These are phyloP conservation scores for Drosophila setifemur DNA, from an alignment of 1,140 invertebrate species.

Conservation along the genomic window DNA sequence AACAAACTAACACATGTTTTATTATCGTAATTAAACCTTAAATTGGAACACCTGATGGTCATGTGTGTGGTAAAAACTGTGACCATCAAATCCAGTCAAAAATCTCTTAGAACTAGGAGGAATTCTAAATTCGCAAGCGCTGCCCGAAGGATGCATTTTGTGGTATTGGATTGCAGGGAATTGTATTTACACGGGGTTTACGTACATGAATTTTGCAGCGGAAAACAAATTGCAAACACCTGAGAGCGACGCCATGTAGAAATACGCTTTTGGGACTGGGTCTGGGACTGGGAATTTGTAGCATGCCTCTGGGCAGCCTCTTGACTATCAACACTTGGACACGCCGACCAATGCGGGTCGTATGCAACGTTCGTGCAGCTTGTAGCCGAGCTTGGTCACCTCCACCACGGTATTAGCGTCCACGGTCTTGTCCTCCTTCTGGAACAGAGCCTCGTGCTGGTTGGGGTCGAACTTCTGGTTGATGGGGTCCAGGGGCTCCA, in stretches of 20 bases:
- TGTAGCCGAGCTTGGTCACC: slow-evolving; percentile 98
- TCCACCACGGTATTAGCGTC: slow-evolving; percentile 93
- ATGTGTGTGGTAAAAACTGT: slow-evolving; percentile 46
- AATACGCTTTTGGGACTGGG: background rate
- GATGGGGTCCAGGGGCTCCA: slow-evolving; percentile 92
- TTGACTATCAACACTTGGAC: slow-evolving; percentile 85
- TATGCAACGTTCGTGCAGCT: slow-evolving; percentile 95
- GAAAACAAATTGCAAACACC: slow-evolving; percentile 66
- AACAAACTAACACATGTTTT: slow-evolving; percentile 63
- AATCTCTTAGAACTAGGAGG: slow-evolving; percentile 56
- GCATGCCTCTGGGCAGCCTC: background rate
- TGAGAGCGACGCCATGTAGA: slow-evolving; percentile 48
- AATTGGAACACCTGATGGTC: slow-evolving; percentile 29
- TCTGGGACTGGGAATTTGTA: slow-evolving; percentile 15
- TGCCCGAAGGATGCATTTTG: slow-evolving; percentile 14
- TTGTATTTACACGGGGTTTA: slow-evolving; percentile 62
- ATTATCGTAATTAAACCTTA: slow-evolving; percentile 57
- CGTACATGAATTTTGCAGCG: slow-evolving; percentile 63
- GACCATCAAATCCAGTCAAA: slow-evolving; percentile 25
- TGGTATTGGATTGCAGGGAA: slow-evolving; percentile 1
- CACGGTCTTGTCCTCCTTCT: slow-evolving; percentile 92
- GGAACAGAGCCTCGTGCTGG: slow-evolving; percentile 97
- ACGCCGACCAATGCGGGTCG: slow-evolving; percentile 98
- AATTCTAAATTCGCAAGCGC: slow-evolving; percentile 52
- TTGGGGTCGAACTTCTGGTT: slow-evolving; percentile 98